Evolutionary conservation across 2,888 invertebrate genomes (phyloP).

Genomic region (Acronicta aceris): DNA sequence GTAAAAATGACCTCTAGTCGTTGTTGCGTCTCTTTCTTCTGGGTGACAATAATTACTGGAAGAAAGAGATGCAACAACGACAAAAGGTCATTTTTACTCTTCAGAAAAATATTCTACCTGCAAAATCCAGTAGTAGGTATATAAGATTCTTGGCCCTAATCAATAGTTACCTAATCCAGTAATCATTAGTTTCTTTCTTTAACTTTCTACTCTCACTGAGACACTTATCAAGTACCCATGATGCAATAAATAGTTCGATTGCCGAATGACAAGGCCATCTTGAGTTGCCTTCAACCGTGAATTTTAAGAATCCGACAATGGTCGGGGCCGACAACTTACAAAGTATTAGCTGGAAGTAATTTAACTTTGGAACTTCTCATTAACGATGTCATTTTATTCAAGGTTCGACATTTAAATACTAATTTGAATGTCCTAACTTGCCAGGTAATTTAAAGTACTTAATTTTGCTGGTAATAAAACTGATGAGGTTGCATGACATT

Average conservation of each 20-base stretch:
- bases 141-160: too few species aligned
- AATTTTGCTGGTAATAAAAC: constrained; percentile 4
- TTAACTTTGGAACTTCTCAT: constrained; percentile 7
- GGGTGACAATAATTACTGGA: too few species aligned
- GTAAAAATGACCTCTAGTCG: too few species aligned
- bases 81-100: too few species aligned
- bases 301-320: constrained; percentile 29
- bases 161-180: constrained; percentile 13
- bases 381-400: constrained; percentile 11
- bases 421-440: constrained; percentile 15
- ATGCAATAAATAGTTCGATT: constrained; percentile 40
- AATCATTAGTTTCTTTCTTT: constrained; percentile 20
- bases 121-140: too few species aligned
- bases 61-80: too few species aligned
- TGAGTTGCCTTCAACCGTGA: constrained; percentile 10
- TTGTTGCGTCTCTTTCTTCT: too few species aligned
- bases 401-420: constrained; percentile 29
- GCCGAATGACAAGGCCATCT: constrained; percentile 42
- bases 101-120: neutral
- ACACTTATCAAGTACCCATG: constrained; percentile 22
- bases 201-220: constrained; percentile 47
- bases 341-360: constrained; percentile 21
- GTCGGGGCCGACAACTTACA: constrained; percentile 45
- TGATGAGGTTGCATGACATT: neutral
- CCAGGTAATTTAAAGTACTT: constrained; percentile 3